Evolutionary conservation across 1,140 invertebrate genomes (phyloP).

Genomic region (Eulimnadia texana): DNA sequence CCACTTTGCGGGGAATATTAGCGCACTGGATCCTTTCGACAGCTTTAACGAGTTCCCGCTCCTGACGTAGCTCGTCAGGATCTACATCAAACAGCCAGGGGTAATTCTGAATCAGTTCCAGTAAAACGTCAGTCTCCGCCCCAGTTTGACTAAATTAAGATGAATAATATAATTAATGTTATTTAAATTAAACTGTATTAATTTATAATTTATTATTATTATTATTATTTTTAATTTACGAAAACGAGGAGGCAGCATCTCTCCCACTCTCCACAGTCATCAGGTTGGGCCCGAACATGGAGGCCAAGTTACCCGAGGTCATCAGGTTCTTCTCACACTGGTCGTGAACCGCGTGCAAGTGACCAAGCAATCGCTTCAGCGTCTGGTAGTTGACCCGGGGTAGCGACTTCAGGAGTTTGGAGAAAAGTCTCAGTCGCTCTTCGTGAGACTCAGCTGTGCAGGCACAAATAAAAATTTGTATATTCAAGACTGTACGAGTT

Average conservation of each 20-base stretch:
- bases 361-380: slow-evolving; percentile 53
- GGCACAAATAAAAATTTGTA: too few relatives aligned
- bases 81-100: slow-evolving; percentile 43
- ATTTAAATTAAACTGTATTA: background rate
- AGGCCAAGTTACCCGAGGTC: slow-evolving; percentile 61
- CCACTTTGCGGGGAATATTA: slow-evolving; percentile 39
- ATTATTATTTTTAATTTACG: slow-evolving; percentile 8
- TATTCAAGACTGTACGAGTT: too few relatives aligned
- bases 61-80: slow-evolving; percentile 41
- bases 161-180: background rate
- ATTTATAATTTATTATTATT: too few relatives aligned
- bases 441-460: too few relatives aligned
- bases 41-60: slow-evolving; percentile 51
- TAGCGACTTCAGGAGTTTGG: slow-evolving; percentile 45
- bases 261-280: slow-evolving; percentile 46
- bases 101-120: slow-evolving; percentile 48
- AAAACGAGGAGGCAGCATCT: slow-evolving; percentile 5
- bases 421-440: slow-evolving; percentile 27
- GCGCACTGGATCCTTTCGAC: slow-evolving; percentile 49
- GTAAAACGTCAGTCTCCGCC: slow-evolving; percentile 38
- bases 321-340: slow-evolving; percentile 60
- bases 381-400: slow-evolving; percentile 54
- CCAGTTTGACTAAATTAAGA: slow-evolving; percentile 1
- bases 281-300: slow-evolving; percentile 68
- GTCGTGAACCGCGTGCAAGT: slow-evolving; percentile 60